Percentiles rank a stretch among this genome's conserved stretches.
Evolutionary conservation across 1,140 invertebrate species (phyloP).

Genomic region (Drosophila ficusphila): DNA sequence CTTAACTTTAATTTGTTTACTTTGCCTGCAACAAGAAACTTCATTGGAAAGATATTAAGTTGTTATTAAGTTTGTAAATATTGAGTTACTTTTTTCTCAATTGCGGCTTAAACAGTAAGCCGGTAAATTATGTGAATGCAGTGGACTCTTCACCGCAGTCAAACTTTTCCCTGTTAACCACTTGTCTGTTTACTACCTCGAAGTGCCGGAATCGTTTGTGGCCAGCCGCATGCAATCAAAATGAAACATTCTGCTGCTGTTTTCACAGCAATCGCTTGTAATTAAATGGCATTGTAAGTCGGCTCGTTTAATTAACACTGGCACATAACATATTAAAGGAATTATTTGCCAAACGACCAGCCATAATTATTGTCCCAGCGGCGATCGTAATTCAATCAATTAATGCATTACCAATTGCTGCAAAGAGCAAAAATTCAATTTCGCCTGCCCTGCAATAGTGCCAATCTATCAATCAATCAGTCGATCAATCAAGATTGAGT

Average conservation of each 20-base stretch:
- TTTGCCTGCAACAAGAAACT: background rate
- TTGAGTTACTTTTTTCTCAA: conserved; percentile 10
- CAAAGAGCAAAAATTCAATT: conserved; percentile 24
- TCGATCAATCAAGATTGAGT: conserved; percentile 57
- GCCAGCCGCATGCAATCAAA: conserved; percentile 29
- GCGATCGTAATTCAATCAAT: conserved; percentile 34
- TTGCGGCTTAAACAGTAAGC: background rate
- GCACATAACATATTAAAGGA: conserved; percentile 8
- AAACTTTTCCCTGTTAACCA: conserved; percentile 25
- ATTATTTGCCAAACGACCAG: conserved; percentile 8
- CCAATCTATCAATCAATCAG: conserved; percentile 14
- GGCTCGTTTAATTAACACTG: conserved; percentile 20
- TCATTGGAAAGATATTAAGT: conserved; percentile 4
- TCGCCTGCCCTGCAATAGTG: background rate
- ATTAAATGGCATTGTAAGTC: conserved; percentile 30
- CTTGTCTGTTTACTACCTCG: conserved; percentile 9
- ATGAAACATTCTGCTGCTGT: conserved; percentile 18
- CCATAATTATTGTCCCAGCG: conserved; percentile 10
- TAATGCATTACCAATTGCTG: conserved; percentile 10
- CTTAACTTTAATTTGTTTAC: conserved; percentile 3
- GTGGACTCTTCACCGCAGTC: background rate
- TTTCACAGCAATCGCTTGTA: background rate
- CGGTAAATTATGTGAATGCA: too few relatives aligned
- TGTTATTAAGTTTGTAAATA: conserved; percentile 4
- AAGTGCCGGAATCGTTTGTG: conserved; percentile 24